Evolutionary conservation across 1,140 invertebrate species (phyloP).

Genomic region (Eupeodes corollae): DNA sequence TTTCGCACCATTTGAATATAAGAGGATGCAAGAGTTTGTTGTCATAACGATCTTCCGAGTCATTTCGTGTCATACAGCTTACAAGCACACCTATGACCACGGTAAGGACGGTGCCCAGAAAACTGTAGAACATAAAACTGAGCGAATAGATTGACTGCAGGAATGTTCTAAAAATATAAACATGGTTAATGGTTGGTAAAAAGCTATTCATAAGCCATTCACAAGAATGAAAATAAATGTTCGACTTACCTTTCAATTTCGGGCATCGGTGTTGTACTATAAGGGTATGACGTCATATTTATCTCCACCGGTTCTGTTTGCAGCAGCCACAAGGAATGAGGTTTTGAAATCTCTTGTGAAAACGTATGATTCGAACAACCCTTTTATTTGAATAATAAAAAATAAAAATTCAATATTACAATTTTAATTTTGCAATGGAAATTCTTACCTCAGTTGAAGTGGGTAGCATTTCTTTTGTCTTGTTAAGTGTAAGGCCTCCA

Average conservation of each 20-base stretch:
- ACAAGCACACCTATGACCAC: conserved; percentile 51
- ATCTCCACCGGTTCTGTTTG: background rate
- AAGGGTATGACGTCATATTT: background rate
- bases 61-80: conserved; percentile 49
- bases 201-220: background rate
- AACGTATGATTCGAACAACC: conserved; percentile 55
- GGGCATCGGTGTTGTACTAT: background rate
- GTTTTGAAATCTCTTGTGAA: conserved; percentile 37
- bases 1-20: conserved; percentile 36
- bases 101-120: conserved; percentile 55
- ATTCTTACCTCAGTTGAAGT: conserved; percentile 41
- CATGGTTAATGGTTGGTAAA: background rate
- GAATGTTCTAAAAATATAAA: conserved; percentile 40
- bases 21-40: conserved; percentile 53
- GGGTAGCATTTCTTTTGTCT: conserved; percentile 37
- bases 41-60: conserved; percentile 51
- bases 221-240: too few species aligned
- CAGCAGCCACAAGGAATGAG: conserved; percentile 2
- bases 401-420: background rate
- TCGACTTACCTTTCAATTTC: background rate
- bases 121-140: conserved; percentile 65
- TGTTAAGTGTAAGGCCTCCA: conserved; percentile 45
- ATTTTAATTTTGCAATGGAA: background rate
- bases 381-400: conserved; percentile 5
- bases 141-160: conserved; percentile 50